Percentiles rank a stretch among this genome's conserved stretches.
These are phyloP conservation scores for Argyra leucocephala DNA, from an alignment of 2,888 invertebrate species.

Conservation along the genomic window DNA sequence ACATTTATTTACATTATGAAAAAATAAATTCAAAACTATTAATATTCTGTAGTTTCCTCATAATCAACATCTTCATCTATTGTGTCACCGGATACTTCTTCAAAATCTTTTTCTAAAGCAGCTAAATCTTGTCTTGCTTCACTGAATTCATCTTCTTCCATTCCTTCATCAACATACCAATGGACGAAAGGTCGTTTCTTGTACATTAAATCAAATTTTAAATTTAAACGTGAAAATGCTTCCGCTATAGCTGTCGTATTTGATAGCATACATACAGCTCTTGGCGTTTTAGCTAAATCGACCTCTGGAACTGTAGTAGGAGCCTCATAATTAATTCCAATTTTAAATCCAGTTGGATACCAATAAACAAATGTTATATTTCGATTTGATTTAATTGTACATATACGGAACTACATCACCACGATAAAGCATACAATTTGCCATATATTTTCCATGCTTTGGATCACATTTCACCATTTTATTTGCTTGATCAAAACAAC, in stretches of 20 bases:
- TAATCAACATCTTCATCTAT: slow-evolving; percentile 29
- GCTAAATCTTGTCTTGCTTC: slow-evolving; percentile 42
- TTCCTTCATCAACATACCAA: slow-evolving; percentile 59
- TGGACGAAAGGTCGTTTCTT: slow-evolving; percentile 72
- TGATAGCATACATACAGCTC: slow-evolving; percentile 81
- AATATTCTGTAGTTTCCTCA: slow-evolving; percentile 20
- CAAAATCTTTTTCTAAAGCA: slow-evolving; percentile 38
- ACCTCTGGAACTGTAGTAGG: slow-evolving; percentile 68
- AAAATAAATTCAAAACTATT: too few relatives aligned
- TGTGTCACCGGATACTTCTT: slow-evolving; percentile 45
- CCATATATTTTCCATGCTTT: slow-evolving; percentile 78
- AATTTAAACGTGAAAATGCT: slow-evolving; percentile 81
- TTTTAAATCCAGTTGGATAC: slow-evolving; percentile 89
- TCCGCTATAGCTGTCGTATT: slow-evolving; percentile 87
- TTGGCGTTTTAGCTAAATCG: slow-evolving; percentile 70
- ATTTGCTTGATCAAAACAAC: slow-evolving; percentile 72
- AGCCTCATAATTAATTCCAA: slow-evolving; percentile 75
- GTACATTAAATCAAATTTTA: slow-evolving; percentile 78
- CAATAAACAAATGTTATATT: slow-evolving; percentile 86
- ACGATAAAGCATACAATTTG: slow-evolving; percentile 73
- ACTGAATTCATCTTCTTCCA: slow-evolving; percentile 42
- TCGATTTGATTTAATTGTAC: slow-evolving; percentile 64
- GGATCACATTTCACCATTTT: slow-evolving; percentile 55
- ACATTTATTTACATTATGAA: too few relatives aligned
- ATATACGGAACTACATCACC: slow-evolving; percentile 85